Conservation (phyloP, 37 sponge, comb jelly and placozoan species). For the Aphrocallistes beatrix region DNA sequence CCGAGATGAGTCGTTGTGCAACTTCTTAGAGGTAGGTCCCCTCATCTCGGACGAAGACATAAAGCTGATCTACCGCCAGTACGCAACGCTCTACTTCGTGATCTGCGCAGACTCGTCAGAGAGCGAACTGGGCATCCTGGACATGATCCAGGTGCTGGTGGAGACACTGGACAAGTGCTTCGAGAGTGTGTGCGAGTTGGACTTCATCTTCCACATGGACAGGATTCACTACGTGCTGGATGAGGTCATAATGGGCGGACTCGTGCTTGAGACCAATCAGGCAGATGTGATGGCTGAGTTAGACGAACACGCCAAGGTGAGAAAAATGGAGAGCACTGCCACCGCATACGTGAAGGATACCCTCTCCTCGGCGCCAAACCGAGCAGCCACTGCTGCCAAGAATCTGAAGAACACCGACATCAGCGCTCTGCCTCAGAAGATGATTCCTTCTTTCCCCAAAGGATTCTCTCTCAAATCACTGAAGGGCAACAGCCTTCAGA, state of each 20-base stretch:
- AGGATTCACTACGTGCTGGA: conserved; percentile 67
- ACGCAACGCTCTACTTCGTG: conserved; percentile 98
- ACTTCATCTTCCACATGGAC: conserved; percentile 98
- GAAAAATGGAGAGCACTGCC: conserved; percentile 73
- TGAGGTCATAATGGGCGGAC: conserved; percentile 97
- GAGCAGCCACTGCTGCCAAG: conserved; percentile 83
- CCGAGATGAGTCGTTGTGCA: conserved; percentile 86
- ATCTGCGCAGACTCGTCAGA: conserved; percentile 93
- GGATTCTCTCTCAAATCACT: neutral
- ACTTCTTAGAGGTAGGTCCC: conserved; percentile 83
- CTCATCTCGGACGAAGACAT: conserved; percentile 68
- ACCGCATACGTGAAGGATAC: conserved; percentile 45
- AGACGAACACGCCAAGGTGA: conserved; percentile 80
- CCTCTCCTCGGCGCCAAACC: conserved; percentile 76
- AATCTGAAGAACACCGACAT: conserved; percentile 52
- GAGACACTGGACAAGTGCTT: conserved; percentile 94
- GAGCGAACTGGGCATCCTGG: conserved; percentile 96
- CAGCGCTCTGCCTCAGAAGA: neutral
- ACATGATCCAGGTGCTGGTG: conserved; percentile 97
- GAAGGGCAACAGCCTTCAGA: neutral
- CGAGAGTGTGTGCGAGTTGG: conserved; percentile 99
- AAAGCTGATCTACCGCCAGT: conserved; percentile 90
- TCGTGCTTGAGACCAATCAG: conserved; percentile 97
- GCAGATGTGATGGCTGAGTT: conserved; percentile 75
- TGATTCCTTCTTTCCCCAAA: neutral